Evolutionary conservation across 2,797 vertebrate genomes (phyloP), one percentile per base, ranked within the genome.

Genomic region (Enoplosus armatus): DNA sequence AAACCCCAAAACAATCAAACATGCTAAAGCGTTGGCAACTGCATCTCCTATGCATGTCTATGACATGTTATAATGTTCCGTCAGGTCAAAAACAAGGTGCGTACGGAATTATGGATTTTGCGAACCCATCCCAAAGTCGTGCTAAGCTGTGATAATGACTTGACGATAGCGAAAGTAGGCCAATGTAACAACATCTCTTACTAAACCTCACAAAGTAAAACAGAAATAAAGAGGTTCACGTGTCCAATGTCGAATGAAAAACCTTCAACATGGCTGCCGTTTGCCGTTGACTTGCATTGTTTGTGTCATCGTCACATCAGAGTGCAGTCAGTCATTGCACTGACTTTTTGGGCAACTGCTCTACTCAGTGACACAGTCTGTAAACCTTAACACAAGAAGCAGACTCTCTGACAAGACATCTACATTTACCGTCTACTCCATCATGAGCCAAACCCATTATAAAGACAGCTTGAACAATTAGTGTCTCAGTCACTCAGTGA

Each of bases 381-480:
- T 64, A 26, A 56, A 37, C 56, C 26, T 47, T 3, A 72, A 29
- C 48, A 56, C 6, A 0, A 66, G 16, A 35, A 37, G 22, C 54
- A 61, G 6, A 43, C 59, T 33, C 22, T 41, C 10, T 2, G 39
- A 48, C 6, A 54, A 31, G 18, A 29, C 10, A 8, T 51, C 22
- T 31, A 18, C 26, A 56, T 65, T 66, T 51, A 50, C 33, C 26
- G 24, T 50, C 27, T 41, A 4, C 8, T 41, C 27, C 27, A 8
- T 62, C 68, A 18, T 8, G 33, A 72, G 26, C 8, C 20, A 26
- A 60, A 14, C 16, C 31, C 48, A 56, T 79, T 72, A 75, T 43
- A 2, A 61, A 66, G 72, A 65, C 67, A 75, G 62, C 50, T 51
- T 43, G 59, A 75, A 55, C 24, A 62, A 71, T 85, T 71, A 59